Evolutionary conservation across 2,797 vertebrate species (phyloP), one percentile per base, ranked within the genome.

Genomic region (Gobionotothen gibberifrons): DNA sequence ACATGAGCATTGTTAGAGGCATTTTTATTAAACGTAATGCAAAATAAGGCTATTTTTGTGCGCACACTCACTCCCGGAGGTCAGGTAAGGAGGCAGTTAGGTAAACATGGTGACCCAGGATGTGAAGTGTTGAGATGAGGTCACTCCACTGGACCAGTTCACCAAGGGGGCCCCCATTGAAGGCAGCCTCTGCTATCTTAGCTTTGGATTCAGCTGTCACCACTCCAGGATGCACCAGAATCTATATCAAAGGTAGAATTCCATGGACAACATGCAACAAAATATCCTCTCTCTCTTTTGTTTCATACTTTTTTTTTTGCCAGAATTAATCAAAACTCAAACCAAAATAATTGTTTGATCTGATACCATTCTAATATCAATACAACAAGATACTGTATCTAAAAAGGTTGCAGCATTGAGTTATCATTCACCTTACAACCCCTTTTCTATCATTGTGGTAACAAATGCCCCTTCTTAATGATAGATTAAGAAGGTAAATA

Each of bases 111-210:
- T 96, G 96, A 87, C 96, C 95, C 85, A 97, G 92, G 90, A 96
- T 93, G 92, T 96, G 93, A 64, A 97, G 94, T 76, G 95, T 94
- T 77, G 95, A 92, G 91, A 96, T 96, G 90, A 97, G 94, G 93
- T 96, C 95, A 93, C 95, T 96, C 96, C 96, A 97, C 79, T 97
- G 96, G 84, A 96, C 95, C 74, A 96, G 93, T 93, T 97, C 96
- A 54, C 96, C 96, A 44, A 96, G 96, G 49, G 96, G 95, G 47
- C 96, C 96, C 57, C 95, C 95, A 0, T 86, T 95, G 90, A 96
- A 97, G 0, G 96, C 95, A 39, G 88, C 90, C 64, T 95, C 94
- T 63, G 94, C 94, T 62, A 96, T 96, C 90, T 92, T 94, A 85
- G 95, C 90, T 78, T 90, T 90, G 3, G 96, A 96, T 91, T 96